Evolutionary conservation across 2,113 vertebrate genomes (phyloP), one percentile per base, ranked within the genome.

Genomic region (Labeo catla): DNA sequence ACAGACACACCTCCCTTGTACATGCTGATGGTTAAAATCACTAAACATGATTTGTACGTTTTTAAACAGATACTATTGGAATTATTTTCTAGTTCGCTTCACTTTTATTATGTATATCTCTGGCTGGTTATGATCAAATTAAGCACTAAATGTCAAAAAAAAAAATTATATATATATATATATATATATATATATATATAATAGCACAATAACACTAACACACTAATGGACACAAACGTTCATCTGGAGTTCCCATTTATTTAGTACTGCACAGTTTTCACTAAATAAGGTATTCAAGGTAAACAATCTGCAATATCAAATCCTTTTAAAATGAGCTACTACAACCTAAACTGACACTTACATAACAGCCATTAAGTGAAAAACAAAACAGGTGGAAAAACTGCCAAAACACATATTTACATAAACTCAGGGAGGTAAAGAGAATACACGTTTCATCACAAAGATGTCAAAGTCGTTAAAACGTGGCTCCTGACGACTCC

Each of bases 21-120:
- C 57, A 87, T 68, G 83, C 83, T 87, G 83, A 49, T 81, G 84
- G 50, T 36, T 81, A 87, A 76, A 43, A 85, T 72, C 5, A 72
- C 6, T 39, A 2, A 10, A 82, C 28, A 52, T 13, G 45, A 70
- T n/a, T 54, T 70, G 2, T 23, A 23, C 10, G 2, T 23, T 49
- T 28, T 74, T 49, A 8, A 74, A 49, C 5, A 8, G 45, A 23
- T 49, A 70, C 2, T 6, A 47, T 5, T 47, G 43, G 10, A 47
- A 13, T 12, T 12, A 8, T 39, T 39, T 39, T 39, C 5, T 39
- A 2, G 5, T 39, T 39, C 2, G 3, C 1, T 39, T 39, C 39
- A 39, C 3, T 39, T 39, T 39, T 39, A 39, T 1, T 39, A 39
- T 63, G 12, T 66, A 34, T 66, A 34, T 68, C 4, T 34, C 4